Conservation (phyloP, 1,140 invertebrate species). For the Bombyx mori region ASM3026992v2 NC_085124.1:8935001-8935500, state of each 20-base stretch:
- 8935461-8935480: slow-evolving; percentile 61
- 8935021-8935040: too few species aligned
- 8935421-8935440: slow-evolving; percentile 39
- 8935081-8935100: too few species aligned
- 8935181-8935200: too few species aligned
- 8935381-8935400: slow-evolving; percentile 18
- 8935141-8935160: too few species aligned
- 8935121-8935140: too few species aligned
- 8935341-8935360: slow-evolving; percentile 13
- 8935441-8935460: slow-evolving; percentile 45
- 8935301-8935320: slow-evolving; percentile 16
- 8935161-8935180: too few species aligned
- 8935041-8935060: too few species aligned
- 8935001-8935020: too few species aligned
- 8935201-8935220: too few species aligned
- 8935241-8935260: not conserved
- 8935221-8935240: too few species aligned
- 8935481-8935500: slow-evolving; percentile 61
- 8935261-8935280: slow-evolving; percentile 17
- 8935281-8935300: slow-evolving; percentile 18
- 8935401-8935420: slow-evolving; percentile 35
- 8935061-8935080: too few species aligned
- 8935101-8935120: too few species aligned
- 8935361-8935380: slow-evolving; percentile 19
- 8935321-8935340: slow-evolving; percentile 25